A percentile compares a stretch with the other conserved stretches of the same genome.
These are phyloP conservation scores for Syngnathus floridae DNA, from an alignment of 2,113 vertebrate species.

Conservation along the genomic window DNA sequence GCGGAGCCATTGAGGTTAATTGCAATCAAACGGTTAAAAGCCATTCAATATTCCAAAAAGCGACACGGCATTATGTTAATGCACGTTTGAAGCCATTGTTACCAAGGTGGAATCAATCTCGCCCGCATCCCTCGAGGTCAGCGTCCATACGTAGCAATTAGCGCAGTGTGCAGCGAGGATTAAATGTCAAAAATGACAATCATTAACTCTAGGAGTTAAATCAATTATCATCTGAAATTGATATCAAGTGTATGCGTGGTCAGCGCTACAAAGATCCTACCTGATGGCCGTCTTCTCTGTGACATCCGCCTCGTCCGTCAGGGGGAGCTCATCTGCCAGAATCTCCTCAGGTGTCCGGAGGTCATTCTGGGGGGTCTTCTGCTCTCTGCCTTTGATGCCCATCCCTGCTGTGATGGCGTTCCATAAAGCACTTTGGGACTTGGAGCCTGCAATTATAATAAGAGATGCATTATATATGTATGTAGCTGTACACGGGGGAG, in stretches of 20 bases:
- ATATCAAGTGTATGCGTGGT: too few species aligned
- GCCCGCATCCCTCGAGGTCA: conserved; percentile 54
- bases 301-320: conserved; percentile 80
- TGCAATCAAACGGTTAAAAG: conserved; percentile 57
- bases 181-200: conserved; percentile 30
- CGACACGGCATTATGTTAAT: conserved; percentile 69
- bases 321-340: conserved; percentile 82
- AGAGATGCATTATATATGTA: background rate
- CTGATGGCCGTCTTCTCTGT: conserved; percentile 91
- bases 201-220: too few species aligned
- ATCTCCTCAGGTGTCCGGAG: conserved; percentile 84
- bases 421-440: conserved; percentile 89
- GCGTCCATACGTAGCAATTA: conserved; percentile 54
- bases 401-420: conserved; percentile 81
- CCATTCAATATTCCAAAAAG: conserved; percentile 55
- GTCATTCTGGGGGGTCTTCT: conserved; percentile 71
- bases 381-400: conserved; percentile 75
- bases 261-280: conserved; percentile 46
- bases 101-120: conserved; percentile 65
- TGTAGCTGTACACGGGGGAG: too few species aligned
- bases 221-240: too few species aligned
- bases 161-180: conserved; percentile 16
- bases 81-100: conserved; percentile 56
- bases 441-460: conserved; percentile 75
- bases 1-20: conserved; percentile 60